phyloP scores from a whole-genome alignment of 2,888 invertebrate genomes.

The Gasteruption jaculator region DNA sequence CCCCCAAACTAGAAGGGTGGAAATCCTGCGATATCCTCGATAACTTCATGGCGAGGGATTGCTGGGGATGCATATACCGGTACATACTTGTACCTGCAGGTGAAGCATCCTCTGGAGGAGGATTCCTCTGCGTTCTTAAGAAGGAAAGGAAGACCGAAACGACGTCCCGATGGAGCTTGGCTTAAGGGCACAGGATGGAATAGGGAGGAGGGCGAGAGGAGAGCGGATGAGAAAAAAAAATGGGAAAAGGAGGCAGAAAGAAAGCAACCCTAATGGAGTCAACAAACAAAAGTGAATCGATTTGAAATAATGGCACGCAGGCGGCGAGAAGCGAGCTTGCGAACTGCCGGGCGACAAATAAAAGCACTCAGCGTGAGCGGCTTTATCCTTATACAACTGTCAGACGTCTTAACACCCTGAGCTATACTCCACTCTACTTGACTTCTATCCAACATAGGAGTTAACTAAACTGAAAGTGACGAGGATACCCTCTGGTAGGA shows the following conservation, averaged over 20 bases:
- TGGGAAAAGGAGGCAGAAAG: slow-evolving; percentile 7
- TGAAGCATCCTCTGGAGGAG: too few relatives aligned
- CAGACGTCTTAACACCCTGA: slow-evolving; percentile 42
- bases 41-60: too few relatives aligned
- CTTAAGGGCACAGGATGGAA: slow-evolving; percentile 13
- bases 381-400: slow-evolving; percentile 49
- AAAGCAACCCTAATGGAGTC: slow-evolving; percentile 44
- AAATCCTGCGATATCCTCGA: too few relatives aligned
- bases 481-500: too few relatives aligned
- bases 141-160: slow-evolving; percentile 5
- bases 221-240: slow-evolving; percentile 14
- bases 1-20: too few relatives aligned
- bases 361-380: slow-evolving; percentile 48
- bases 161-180: slow-evolving; percentile 9
- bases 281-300: slow-evolving; percentile 49
- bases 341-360: slow-evolving; percentile 42
- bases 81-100: too few relatives aligned
- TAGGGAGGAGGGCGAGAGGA: slow-evolving; percentile 17
- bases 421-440: too few relatives aligned
- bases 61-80: too few relatives aligned
- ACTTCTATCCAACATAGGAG: too few relatives aligned
- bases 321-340: slow-evolving; percentile 24
- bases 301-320: slow-evolving; percentile 46
- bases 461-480: too few relatives aligned
- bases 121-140: too few relatives aligned